A percentile compares a stretch with the other conserved stretches of the same genome.
These are phyloP conservation scores for Machaerirhynchus nigripectus DNA, from an alignment of 2,113 vertebrate genomes.

Conservation along the genomic window DNA sequence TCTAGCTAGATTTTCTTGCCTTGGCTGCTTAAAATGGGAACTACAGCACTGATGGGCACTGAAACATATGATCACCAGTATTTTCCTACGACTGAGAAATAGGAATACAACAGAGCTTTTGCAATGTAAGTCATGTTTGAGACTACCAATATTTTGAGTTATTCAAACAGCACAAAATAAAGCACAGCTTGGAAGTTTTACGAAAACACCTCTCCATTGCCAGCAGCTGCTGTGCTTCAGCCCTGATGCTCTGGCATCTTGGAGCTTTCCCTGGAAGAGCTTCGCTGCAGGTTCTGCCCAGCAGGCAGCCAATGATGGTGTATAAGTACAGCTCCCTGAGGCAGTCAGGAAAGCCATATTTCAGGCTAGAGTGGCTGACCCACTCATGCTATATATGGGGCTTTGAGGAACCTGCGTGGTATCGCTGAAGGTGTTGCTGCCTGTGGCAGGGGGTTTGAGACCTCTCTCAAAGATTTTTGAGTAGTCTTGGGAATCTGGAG, in stretches of 20 bases:
- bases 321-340: background rate
- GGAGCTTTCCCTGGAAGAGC: background rate
- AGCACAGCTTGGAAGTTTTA: background rate
- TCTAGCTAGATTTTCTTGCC: background rate
- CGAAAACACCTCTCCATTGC: background rate
- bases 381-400: background rate
- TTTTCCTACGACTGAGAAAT: background rate
- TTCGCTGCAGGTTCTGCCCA: rapidly evolving
- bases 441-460: background rate
- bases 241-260: background rate
- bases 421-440: background rate
- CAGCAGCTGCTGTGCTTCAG: background rate
- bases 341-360: background rate
- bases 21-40: background rate
- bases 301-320: rapidly evolving
- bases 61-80: background rate
- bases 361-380: background rate
- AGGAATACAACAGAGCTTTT: background rate
- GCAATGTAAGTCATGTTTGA: background rate
- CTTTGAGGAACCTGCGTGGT: background rate
- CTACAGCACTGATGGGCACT: background rate
- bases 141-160: background rate
- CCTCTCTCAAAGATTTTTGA: background rate
- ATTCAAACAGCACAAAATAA: background rate
- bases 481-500: background rate